A percentile compares a stretch with the other conserved stretches of the same genome.
phyloP scores from a whole-genome alignment of 2,113 vertebrate genomes.

The Pycnonotus jocosus region DNA sequence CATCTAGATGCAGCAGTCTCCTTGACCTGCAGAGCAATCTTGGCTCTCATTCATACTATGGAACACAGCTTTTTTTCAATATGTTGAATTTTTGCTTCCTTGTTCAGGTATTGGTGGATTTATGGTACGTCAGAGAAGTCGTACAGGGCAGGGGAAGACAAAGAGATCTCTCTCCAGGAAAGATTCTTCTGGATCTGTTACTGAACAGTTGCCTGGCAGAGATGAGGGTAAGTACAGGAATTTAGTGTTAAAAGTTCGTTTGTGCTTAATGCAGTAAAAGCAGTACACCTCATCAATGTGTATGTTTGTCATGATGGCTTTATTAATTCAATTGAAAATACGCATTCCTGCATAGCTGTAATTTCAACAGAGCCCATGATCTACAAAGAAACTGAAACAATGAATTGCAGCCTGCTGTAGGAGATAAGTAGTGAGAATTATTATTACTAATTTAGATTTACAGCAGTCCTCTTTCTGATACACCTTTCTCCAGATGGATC shows the following conservation, averaged over 20 bases:
- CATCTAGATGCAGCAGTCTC: not conserved
- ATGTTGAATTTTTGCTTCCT: not conserved
- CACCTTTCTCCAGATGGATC: not conserved
- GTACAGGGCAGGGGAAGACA: conserved; percentile 83
- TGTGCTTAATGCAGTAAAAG: not conserved
- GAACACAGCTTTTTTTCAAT: not conserved
- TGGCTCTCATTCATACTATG: not conserved
- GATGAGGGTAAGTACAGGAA: conserved; percentile 79
- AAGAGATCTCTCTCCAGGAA: conserved; percentile 83
- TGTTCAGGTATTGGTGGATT: conserved; percentile 92
- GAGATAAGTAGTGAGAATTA: not conserved
- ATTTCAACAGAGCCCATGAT: not conserved
- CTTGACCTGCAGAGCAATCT: not conserved
- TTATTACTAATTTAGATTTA: not conserved
- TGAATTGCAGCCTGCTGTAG: not conserved
- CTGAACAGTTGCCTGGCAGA: conserved; percentile 74
- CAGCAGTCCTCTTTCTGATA: not conserved
- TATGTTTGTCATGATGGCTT: not conserved
- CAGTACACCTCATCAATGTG: not conserved
- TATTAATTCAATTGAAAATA: not conserved
- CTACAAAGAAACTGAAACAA: not conserved
- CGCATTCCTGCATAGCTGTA: not conserved
- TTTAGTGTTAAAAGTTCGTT: not conserved
- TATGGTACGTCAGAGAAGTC: conserved; percentile 96
- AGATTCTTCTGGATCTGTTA: conserved; percentile 86